Percentiles rank a stretch among this genome's conserved stretches.
phyloP scores from a whole-genome alignment of 1,140 invertebrate species.

The Aphidius ervi region DNA sequence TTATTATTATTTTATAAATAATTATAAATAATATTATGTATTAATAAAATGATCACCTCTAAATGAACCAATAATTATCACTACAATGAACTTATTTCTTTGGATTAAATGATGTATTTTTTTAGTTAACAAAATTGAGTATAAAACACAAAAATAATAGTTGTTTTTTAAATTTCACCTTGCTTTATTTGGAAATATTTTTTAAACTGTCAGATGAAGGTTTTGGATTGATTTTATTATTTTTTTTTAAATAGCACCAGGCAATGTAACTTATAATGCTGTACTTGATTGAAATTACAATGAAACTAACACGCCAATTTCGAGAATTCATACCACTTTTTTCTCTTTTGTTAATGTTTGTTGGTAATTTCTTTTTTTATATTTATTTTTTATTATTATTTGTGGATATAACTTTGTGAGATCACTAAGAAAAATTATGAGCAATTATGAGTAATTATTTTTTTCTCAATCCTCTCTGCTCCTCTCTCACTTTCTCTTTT shows the following conservation, averaged over 20 bases:
- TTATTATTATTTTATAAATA: too few species aligned
- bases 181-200: background rate
- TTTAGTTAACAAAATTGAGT: background rate
- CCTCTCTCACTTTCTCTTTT: slow-evolving; percentile 24
- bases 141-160: background rate
- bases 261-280: slow-evolving; percentile 31
- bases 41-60: too few species aligned
- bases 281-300: slow-evolving; percentile 41
- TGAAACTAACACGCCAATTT: slow-evolving; percentile 32
- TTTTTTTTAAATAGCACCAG: slow-evolving; percentile 32
- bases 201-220: slow-evolving; percentile 7
- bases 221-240: slow-evolving; percentile 9
- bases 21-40: too few species aligned
- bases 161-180: background rate
- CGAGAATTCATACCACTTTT: slow-evolving; percentile 31
- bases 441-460: too few species aligned
- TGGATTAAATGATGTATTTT: background rate
- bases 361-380: too few species aligned
- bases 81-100: too few species aligned
- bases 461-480: too few species aligned
- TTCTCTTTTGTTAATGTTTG: too few species aligned
- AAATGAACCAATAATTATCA: too few species aligned
- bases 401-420: too few species aligned
- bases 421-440: too few species aligned
- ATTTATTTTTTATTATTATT: too few species aligned